Base-by-base conservation (phyloP, 2,113 vertebrate genomes). In the Oryzias curvinotus region DNA sequence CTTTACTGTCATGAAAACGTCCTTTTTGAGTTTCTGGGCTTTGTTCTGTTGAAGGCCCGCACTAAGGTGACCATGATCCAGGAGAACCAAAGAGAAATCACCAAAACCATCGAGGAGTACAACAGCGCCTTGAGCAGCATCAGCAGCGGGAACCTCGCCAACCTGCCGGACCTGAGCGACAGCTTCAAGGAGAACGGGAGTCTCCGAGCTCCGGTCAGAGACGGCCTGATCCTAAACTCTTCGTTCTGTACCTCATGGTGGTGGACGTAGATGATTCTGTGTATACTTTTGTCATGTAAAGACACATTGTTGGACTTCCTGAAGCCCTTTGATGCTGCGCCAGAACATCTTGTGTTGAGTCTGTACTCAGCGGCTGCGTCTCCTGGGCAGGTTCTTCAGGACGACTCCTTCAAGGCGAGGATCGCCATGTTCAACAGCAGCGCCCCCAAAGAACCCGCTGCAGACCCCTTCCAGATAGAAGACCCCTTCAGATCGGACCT, bases 401-500 rank as follows among this genome's bases (percentile, higher is more conserved):
- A 94, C 1, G 92, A 93, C 59, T 94, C 95, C 1, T 93, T 98
- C 86, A 95, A 94, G 84, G 95, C 92, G 30, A 97, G 88, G 85
- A 86, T 93, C 72, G 91, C 95, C 83, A 86, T 94, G 86, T 98
- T 98, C 83, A 92, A 91, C 84, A 93, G 71, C 81, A 44, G 45
- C 36, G 25, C 75, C 4, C 43, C 86, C 1, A 94, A 93, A 54
- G 94, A 94, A 3, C 25, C 92, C 66, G 91, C 88, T 4, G 67
- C 92, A 44, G 97, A 98, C 74, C 96, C 97, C 50, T 99, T 98
- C 91, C 93, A 96, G 78, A 89, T 90, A 0, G 95, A 98, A 72
- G 96, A 98, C 87, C 96, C 97, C 62, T 98, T 98, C 90, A 96
- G 95, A 83, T 90, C 93, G 0, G 93, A 96, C 75, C 94, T 91